A percentile compares a stretch with the other conserved stretches of the same genome.
These are phyloP conservation scores for Smithornis capensis DNA, from an alignment of 2,113 vertebrate genomes.

Conservation along the genomic window DNA sequence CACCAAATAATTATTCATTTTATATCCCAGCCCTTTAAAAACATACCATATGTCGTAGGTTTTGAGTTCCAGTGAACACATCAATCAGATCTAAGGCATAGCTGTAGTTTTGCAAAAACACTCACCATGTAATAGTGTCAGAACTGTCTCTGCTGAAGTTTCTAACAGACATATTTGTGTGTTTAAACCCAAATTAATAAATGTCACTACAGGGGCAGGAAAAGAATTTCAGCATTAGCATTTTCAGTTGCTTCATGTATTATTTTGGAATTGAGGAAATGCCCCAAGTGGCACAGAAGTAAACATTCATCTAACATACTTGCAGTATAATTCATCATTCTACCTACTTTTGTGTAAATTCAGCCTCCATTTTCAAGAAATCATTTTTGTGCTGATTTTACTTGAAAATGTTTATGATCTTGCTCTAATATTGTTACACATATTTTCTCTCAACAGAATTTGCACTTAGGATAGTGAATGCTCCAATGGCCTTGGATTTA, in stretches of 20 bases:
- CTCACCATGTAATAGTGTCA: not conserved
- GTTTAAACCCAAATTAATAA: not conserved
- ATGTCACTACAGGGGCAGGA: not conserved
- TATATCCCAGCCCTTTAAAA: not conserved
- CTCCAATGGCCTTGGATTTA: slow-evolving; percentile 82
- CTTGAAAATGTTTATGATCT: not conserved
- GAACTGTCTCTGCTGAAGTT: not conserved
- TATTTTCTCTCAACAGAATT: slow-evolving; percentile 69
- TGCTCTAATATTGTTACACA: not conserved
- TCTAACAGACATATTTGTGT: not conserved
- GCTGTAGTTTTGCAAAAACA: not conserved
- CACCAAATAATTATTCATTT: not conserved
- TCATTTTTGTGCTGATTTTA: not conserved
- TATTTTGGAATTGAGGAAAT: not conserved
- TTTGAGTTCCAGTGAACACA: not conserved
- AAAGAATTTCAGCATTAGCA: not conserved
- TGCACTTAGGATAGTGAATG: slow-evolving; percentile 76
- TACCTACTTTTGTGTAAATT: not conserved
- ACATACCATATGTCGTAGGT: not conserved
- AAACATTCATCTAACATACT: not conserved
- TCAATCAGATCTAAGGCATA: not conserved
- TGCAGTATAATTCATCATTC: not conserved
- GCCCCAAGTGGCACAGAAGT: not conserved
- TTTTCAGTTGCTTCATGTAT: not conserved
- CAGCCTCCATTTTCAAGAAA: not conserved